Conservation (phyloP, 2,888 invertebrate genomes). For the Eupithecia insigniata region DNA sequence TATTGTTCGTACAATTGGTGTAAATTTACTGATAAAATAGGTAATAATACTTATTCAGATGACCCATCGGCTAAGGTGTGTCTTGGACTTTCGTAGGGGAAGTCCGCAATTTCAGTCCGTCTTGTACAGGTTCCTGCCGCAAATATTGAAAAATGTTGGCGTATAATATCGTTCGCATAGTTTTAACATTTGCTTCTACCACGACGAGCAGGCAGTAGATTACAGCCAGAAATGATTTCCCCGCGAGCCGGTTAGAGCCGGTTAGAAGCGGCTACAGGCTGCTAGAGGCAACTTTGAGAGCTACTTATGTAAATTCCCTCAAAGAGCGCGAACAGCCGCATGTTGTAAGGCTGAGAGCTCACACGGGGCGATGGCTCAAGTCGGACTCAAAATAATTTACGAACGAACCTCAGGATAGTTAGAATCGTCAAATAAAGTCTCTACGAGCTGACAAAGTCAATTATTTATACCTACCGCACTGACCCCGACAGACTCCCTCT, state of each 20-base stretch:
- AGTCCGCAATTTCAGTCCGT: too few species aligned
- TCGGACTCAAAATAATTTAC: too few species aligned
- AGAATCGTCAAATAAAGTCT: too few species aligned
- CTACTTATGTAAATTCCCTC: slow-evolving; percentile 1
- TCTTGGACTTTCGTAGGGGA: neutral
- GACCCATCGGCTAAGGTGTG: too few species aligned
- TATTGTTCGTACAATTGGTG: neutral
- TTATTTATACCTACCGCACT: too few species aligned
- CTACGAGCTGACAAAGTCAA: too few species aligned
- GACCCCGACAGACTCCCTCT: too few species aligned
- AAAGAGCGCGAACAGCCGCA: neutral
- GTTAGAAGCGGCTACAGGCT: neutral
- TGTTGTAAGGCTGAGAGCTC: neutral
- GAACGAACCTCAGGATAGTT: too few species aligned
- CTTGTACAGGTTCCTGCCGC: too few species aligned
- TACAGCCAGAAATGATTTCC: neutral
- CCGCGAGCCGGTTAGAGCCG: neutral
- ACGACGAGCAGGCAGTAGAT: neutral
- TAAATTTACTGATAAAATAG: neutral
- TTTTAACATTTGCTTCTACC: neutral
- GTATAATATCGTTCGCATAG: neutral
- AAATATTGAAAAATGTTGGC: too few species aligned
- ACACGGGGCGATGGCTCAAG: neutral
- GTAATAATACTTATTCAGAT: too few species aligned
- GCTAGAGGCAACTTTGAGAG: neutral